phyloP scores from a whole-genome alignment of 2,113 vertebrate genomes.

The Cavia porcellus region DNA sequence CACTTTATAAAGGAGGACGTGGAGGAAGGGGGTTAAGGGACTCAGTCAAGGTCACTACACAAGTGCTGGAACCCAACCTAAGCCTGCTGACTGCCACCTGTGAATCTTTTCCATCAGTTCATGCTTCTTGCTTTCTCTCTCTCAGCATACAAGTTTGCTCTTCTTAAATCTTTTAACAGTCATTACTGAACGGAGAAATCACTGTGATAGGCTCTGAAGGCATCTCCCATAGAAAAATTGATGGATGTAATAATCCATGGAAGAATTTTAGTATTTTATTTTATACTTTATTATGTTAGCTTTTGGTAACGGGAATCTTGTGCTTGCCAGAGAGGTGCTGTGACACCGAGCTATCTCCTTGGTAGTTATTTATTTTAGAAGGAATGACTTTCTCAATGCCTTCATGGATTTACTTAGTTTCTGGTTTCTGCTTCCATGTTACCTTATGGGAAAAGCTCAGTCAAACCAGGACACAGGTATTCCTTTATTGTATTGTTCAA shows the following conservation, averaged over 20 bases:
- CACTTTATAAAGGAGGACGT: slow-evolving; percentile 22
- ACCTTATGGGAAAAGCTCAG: not conserved
- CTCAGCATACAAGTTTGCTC: not conserved
- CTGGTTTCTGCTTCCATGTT: not conserved
- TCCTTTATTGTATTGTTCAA: not conserved
- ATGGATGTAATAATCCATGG: not conserved
- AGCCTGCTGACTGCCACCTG: not conserved
- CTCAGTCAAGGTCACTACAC: not conserved
- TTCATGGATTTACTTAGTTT: not conserved
- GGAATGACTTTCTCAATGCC: not conserved
- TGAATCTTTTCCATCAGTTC: not conserved
- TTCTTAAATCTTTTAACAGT: not conserved
- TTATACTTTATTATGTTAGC: too few relatives aligned
- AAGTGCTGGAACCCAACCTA: not conserved
- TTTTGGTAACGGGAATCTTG: too few relatives aligned
- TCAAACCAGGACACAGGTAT: not conserved
- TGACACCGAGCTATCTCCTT: too few relatives aligned
- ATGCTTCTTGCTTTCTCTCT: not conserved
- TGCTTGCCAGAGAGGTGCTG: too few relatives aligned
- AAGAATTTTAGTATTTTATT: not conserved
- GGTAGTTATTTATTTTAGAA: not conserved
- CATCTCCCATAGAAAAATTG: not conserved
- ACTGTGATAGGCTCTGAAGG: not conserved
- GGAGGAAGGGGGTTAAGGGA: not conserved
- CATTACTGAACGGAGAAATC: not conserved